Base-by-base conservation (phyloP, 2,113 vertebrate species). In the Trematomus loennbergii region DNA sequence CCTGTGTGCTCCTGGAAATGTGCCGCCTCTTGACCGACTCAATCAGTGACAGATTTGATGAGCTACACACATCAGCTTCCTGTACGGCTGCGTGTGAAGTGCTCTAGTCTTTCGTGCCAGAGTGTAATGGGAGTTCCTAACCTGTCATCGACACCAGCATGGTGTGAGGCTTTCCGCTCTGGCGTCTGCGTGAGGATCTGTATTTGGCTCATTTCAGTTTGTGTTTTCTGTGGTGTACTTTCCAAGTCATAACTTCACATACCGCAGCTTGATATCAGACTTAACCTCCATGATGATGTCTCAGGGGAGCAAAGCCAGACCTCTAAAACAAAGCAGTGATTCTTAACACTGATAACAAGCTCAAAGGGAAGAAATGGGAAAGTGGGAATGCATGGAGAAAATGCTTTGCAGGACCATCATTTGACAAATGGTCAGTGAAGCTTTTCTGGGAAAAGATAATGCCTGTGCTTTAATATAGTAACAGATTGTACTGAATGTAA, bases 11-110 rank as follows among this genome's bases (percentile, higher is more conserved):
- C 66, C 73, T 86, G 74, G 78, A 61, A 89, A 88, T 68, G 69
- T 29, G 33, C 62, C 72, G 79, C 78, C 71, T 50, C 84, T 89
- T 74, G 67, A 91, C 55, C 33, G 54, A 52, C 75, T 84, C 72
- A 86, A 86, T 92, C 90, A 86, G 82, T 66, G 55, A 45, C 81
- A 84, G 64, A 87, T 76, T 78, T 78, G 76, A 91, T 77, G 71
- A 79, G 81, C 76, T 78, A 46, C 80, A 87, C 85, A 87, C 72
- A 84, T 85, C 87, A 58, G 74, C 88, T 90, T 90, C 88, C 89
- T 90, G 87, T 83, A 52, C 63, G 82, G 83, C 82, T 85, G 88
- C 33, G 50, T 82, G 85, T 90, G 88, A 91, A 83, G 88, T 81
- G 82, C 76, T 79, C 82, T 50, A 53, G 79, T 81, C 49, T 87